These are phyloP conservation scores for Sphecodes monilicornis DNA, from an alignment of 2,888 invertebrate genomes.

Conservation along the genomic window DNA sequence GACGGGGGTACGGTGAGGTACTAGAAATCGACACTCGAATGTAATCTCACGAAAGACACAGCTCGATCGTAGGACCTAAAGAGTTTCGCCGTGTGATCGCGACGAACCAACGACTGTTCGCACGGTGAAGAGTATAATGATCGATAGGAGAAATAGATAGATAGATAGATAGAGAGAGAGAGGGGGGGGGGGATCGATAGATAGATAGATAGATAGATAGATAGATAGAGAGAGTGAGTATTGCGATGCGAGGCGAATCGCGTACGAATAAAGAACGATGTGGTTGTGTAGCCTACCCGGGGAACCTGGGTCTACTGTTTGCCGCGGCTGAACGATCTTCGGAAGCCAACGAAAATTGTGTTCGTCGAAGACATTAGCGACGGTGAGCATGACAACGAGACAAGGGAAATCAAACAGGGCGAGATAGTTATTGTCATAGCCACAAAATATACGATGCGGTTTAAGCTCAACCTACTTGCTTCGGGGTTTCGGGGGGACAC, in stretches of 20 bases:
- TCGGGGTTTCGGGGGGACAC: constrained; percentile 14
- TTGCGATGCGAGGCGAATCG: constrained; percentile 48
- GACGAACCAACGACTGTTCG: constrained; percentile 42
- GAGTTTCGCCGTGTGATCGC: constrained; percentile 46
- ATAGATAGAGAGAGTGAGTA: neutral
- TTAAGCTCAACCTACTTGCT: constrained; percentile 64
- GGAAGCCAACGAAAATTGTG: constrained; percentile 56
- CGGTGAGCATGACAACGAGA: constrained; percentile 64
- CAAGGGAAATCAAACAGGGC: constrained; percentile 58
- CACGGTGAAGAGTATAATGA: neutral
- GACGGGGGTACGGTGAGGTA: constrained; percentile 69
- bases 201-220: neutral
- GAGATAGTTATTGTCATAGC: constrained; percentile 52
- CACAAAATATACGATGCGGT: constrained; percentile 52
- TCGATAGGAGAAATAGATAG: neutral
- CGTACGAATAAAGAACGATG: constrained; percentile 31
- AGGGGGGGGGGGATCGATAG: no score
- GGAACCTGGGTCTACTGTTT: constrained; percentile 45
- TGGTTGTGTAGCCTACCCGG: constrained; percentile 37
- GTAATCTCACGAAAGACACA: constrained; percentile 70
- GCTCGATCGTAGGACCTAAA: constrained; percentile 58
- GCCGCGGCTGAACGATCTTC: constrained; percentile 32
- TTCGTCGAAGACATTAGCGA: constrained; percentile 55
- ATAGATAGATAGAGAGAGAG: neutral
- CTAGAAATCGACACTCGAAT: constrained; percentile 67